Evolutionary conservation across 2,888 invertebrate species (phyloP).

Genomic region (Steinernema carpocapsae): DNA sequence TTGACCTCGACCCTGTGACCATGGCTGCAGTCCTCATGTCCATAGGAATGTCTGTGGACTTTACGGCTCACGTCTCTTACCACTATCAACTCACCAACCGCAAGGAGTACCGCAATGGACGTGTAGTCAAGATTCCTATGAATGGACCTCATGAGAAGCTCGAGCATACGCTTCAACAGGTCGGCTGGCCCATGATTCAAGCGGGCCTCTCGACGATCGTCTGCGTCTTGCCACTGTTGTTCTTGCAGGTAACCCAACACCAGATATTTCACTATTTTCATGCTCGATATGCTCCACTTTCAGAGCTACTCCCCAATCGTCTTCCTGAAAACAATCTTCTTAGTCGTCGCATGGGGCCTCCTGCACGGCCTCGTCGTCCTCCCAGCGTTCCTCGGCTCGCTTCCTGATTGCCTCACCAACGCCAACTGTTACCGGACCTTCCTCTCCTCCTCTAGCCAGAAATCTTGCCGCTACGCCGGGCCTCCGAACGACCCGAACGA

Average conservation of each 20-base stretch:
- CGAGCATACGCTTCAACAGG: constrained; percentile 59
- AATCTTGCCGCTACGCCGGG: constrained; percentile 54
- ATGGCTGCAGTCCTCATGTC: constrained; percentile 67
- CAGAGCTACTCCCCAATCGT: constrained; percentile 64
- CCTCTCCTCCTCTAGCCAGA: constrained; percentile 58
- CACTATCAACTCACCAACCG: constrained; percentile 65
- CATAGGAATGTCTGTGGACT: constrained; percentile 66
- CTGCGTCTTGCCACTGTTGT: constrained; percentile 63
- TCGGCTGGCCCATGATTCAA: constrained; percentile 68
- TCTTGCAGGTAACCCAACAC: constrained; percentile 49
- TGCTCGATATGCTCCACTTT: background rate
- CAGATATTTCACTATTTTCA: background rate
- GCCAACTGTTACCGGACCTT: constrained; percentile 62
- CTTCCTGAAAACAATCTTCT: constrained; percentile 64
- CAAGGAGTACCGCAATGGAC: constrained; percentile 56
- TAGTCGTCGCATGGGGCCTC: constrained; percentile 64
- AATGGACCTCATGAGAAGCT: constrained; percentile 53
- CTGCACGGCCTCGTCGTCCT: constrained; percentile 61
- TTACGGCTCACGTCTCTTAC: constrained; percentile 67
- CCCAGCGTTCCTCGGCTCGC: constrained; percentile 61
- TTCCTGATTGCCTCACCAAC: constrained; percentile 59
- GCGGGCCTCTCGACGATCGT: constrained; percentile 63
- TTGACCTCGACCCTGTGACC: constrained; percentile 63
- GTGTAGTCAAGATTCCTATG: constrained; percentile 57
- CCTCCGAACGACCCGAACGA: constrained; percentile 28